Percentiles rank a stretch among this genome's conserved stretches.
Conservation (phyloP, 2,797 vertebrate species). For the Esox masquinongy region DNA sequence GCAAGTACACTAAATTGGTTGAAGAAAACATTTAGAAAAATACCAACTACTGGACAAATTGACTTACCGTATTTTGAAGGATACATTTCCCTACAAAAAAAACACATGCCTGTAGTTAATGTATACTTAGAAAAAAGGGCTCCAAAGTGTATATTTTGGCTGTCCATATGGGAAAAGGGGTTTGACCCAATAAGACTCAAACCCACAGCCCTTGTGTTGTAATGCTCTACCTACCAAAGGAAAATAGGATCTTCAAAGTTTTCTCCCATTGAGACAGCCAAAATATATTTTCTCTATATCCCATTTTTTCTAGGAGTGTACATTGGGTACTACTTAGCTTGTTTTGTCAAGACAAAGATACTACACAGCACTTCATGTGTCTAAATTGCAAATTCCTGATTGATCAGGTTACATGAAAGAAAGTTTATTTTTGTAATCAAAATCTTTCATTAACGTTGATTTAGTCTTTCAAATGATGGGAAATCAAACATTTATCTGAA, state of each 20-base stretch:
- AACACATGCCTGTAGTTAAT: not conserved
- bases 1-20: conserved; percentile 16
- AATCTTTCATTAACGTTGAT: not conserved
- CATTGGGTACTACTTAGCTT: conserved; percentile 23
- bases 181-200: too few relatives aligned
- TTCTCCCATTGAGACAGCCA: not conserved
- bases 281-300: not conserved
- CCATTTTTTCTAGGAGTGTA: conserved; percentile 1
- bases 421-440: too few relatives aligned
- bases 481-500: conserved; percentile 21
- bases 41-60: not conserved
- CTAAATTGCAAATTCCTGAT: conserved; percentile 27
- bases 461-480: conserved; percentile 5
- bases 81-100: conserved; percentile 14
- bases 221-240: not conserved
- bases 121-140: not conserved
- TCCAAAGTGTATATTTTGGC: too few relatives aligned
- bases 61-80: conserved; percentile 3
- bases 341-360: conserved; percentile 24
- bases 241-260: not conserved
- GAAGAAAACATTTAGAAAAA: conserved; percentile 32
- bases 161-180: not conserved
- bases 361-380: conserved; percentile 35
- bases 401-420: too few relatives aligned
- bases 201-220: too few relatives aligned